phyloP scores from a whole-genome alignment of 1,140 invertebrate species.

The Samia ricini region DNA sequence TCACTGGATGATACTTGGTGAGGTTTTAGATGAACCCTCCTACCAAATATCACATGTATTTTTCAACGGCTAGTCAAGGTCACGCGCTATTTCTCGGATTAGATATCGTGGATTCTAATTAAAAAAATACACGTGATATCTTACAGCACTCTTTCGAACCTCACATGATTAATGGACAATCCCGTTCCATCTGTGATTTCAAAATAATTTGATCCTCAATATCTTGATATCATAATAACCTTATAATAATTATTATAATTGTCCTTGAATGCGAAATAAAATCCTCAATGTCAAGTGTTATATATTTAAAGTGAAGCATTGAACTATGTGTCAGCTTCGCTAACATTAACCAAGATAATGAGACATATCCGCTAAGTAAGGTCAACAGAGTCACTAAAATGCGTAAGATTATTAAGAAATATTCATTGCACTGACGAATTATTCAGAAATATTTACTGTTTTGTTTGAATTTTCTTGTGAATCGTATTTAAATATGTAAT shows the following conservation, averaged over 20 bases:
- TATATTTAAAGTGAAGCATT: slow-evolving; percentile 13
- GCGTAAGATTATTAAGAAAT: neutral
- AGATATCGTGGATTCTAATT: no score
- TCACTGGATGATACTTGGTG: no score
- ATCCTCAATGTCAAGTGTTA: slow-evolving; percentile 10
- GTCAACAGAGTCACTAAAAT: slow-evolving; percentile 10
- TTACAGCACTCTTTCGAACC: no score
- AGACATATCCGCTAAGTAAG: slow-evolving; percentile 10
- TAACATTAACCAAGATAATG: neutral
- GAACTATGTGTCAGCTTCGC: slow-evolving; percentile 15
- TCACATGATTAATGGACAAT: no score
- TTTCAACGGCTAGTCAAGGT: no score
- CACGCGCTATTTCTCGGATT: no score
- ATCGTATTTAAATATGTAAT: neutral
- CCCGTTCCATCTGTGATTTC: no score
- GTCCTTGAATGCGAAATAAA: neutral
- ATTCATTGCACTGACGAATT: neutral
- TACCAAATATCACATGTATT: no score
- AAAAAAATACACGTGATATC: no score
- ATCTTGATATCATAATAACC: no score
- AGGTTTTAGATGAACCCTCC: no score
- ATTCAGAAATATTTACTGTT: neutral
- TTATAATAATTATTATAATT: neutral
- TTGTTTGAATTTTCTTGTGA: neutral
- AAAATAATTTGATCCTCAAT: no score